Evolutionary conservation across 1,140 invertebrate genomes (phyloP).

Genomic region (Periplaneta americana): DNA sequence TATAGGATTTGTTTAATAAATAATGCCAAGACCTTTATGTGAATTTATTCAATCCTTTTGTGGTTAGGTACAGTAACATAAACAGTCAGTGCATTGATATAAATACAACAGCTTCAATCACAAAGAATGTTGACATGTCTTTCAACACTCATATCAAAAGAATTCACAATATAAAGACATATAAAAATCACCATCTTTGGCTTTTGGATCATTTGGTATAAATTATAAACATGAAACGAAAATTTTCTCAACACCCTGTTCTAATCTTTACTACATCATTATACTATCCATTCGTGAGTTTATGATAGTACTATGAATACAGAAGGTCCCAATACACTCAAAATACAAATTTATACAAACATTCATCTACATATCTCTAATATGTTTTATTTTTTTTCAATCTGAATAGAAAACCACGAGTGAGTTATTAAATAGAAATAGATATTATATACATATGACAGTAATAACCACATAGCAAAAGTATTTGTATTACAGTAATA

Average conservation of each 20-base stretch:
- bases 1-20: background rate
- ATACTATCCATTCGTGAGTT: background rate
- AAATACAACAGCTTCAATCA: background rate
- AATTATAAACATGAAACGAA: background rate
- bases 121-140: background rate
- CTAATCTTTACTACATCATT: background rate
- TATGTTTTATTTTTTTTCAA: background rate
- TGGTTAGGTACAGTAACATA: background rate
- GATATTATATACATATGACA: background rate
- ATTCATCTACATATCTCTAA: no score
- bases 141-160: background rate
- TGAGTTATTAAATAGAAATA: no score
- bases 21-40: background rate
- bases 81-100: background rate
- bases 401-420: background rate
- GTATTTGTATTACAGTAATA: background rate
- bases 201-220: background rate
- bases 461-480: background rate
- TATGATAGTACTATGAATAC: background rate
- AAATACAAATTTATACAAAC: background rate
- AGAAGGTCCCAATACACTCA: background rate
- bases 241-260: background rate
- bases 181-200: background rate
- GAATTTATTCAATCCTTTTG: background rate
- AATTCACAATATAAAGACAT: background rate